These are phyloP conservation scores for Sycophila texana DNA, from an alignment of 2,888 invertebrate genomes.

Conservation along the genomic window DNA sequence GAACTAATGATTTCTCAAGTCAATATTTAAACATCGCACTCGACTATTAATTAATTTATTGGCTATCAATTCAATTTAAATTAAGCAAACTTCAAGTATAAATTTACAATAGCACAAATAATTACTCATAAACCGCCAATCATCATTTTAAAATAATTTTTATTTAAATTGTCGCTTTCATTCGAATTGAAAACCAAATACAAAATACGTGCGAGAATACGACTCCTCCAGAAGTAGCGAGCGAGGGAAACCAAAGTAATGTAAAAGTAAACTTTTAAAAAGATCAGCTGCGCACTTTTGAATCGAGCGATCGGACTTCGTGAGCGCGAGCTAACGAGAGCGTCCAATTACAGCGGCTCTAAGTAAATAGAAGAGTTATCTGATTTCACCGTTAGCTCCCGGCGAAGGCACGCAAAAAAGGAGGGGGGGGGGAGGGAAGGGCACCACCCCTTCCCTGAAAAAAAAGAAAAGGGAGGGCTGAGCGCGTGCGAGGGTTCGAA, in stretches of 20 bases:
- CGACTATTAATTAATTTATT: too few relatives aligned
- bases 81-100: too few relatives aligned
- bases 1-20: too few relatives aligned
- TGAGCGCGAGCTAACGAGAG: neutral
- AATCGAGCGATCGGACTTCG: neutral
- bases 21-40: too few relatives aligned
- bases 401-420: too few relatives aligned
- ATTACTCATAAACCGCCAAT: neutral
- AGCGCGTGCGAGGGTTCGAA: neutral
- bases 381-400: neutral
- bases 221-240: neutral
- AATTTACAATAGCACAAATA: neutral
- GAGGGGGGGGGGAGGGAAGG: too few relatives aligned
- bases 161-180: too few relatives aligned
- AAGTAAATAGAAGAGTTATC: conserved; percentile 7
- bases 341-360: neutral
- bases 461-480: neutral
- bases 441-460: too few relatives aligned
- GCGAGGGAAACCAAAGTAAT: too few relatives aligned
- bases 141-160: too few relatives aligned
- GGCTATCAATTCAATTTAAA: too few relatives aligned
- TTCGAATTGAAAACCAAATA: too few relatives aligned
- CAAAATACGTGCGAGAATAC: neutral
- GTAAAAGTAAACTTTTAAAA: neutral
- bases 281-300: neutral